phyloP scores from a whole-genome alignment of 2,888 invertebrate species.

The Tachina lurida region DNA sequence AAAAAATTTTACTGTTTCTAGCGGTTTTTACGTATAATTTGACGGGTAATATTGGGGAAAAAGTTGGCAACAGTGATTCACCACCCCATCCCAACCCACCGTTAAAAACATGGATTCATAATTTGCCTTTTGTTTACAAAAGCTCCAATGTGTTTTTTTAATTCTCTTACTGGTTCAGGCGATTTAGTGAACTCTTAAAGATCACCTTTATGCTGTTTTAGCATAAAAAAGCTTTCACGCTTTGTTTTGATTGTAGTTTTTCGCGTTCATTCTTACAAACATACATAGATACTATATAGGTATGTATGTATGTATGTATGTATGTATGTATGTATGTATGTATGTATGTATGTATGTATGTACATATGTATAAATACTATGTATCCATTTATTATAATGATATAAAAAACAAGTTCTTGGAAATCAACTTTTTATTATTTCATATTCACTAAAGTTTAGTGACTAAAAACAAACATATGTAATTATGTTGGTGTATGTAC shows the following conservation, averaged over 20 bases:
- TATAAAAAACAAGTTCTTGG: background rate
- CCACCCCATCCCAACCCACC: background rate
- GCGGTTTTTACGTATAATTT: too few species aligned
- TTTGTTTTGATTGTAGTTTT: background rate
- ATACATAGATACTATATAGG: background rate
- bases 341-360: background rate
- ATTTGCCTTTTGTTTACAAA: slow-evolving; percentile 4
- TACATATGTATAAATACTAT: background rate
- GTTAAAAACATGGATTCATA: background rate
- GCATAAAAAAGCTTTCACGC: background rate
- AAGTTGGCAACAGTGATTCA: too few species aligned
- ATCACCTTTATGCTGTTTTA: background rate
- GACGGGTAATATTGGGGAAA: too few species aligned
- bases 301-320: background rate
- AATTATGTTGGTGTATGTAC: background rate
- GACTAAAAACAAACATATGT: background rate
- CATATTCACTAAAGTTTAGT: too few species aligned
- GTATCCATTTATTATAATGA: background rate
- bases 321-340: background rate
- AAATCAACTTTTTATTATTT: too few species aligned
- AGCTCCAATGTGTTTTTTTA: background rate
- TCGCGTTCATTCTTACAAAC: background rate
- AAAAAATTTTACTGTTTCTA: too few species aligned
- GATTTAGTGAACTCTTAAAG: background rate
- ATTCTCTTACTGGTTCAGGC: slow-evolving; percentile 1